phyloP scores from a whole-genome alignment of 1,140 invertebrate species.

The Cydia splendana region DNA sequence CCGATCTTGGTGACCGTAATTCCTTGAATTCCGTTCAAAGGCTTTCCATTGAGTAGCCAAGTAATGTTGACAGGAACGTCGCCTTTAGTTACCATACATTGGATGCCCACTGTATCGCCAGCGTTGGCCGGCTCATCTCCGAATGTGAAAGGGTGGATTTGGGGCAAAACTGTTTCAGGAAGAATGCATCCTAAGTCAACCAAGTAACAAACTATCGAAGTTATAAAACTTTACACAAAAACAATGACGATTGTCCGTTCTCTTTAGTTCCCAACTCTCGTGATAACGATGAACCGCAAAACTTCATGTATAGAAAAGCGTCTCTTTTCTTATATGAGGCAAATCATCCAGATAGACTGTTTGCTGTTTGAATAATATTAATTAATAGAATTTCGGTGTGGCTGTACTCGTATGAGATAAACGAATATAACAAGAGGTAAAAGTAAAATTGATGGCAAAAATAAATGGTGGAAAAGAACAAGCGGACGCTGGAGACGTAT shows the following conservation, averaged over 20 bases:
- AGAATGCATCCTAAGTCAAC: slow-evolving; percentile 23
- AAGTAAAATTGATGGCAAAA: slow-evolving; percentile 49
- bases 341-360: slow-evolving; percentile 84
- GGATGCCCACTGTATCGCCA: slow-evolving; percentile 81
- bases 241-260: no score
- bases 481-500: slow-evolving; percentile 58
- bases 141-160: slow-evolving; percentile 85
- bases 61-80: slow-evolving; percentile 87
- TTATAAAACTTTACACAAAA: no score
- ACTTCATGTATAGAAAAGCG: slow-evolving; percentile 81
- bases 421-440: slow-evolving; percentile 50
- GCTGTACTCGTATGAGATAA: slow-evolving; percentile 79
- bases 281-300: background rate
- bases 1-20: slow-evolving; percentile 80
- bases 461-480: slow-evolving; percentile 39
- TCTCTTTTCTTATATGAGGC: slow-evolving; percentile 85
- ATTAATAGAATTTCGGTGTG: slow-evolving; percentile 82
- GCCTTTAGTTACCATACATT: slow-evolving; percentile 87
- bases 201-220: no score
- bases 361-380: slow-evolving; percentile 82
- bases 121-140: slow-evolving; percentile 82
- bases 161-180: slow-evolving; percentile 81
- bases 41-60: slow-evolving; percentile 82
- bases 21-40: slow-evolving; percentile 72
- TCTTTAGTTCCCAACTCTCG: no score